These are phyloP conservation scores for Sebastes iracundus DNA, from an alignment of 2,797 vertebrate genomes.

Conservation along the genomic window DNA sequence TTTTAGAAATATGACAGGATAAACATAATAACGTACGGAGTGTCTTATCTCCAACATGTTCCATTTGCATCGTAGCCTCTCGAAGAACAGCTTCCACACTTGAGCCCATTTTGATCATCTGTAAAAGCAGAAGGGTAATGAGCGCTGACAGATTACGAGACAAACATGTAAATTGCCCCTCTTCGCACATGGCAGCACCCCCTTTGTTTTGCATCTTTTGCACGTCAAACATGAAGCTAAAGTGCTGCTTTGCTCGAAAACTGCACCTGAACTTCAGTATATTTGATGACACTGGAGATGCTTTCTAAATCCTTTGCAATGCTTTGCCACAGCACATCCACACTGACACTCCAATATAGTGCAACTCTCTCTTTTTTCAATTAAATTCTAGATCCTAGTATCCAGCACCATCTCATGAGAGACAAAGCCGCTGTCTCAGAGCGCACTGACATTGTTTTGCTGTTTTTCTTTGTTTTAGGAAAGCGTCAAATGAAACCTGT, in stretches of 20 bases:
- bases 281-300: neutral
- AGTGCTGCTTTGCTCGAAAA: neutral
- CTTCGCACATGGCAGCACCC: neutral
- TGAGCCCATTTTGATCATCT: conserved; percentile 84
- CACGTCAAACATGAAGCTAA: neutral
- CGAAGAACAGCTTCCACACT: conserved; percentile 81
- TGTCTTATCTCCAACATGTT: conserved; percentile 74
- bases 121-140: neutral
- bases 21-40: conserved; percentile 67
- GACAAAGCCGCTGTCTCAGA: neutral
- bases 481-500: neutral
- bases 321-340: neutral
- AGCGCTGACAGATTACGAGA: neutral
- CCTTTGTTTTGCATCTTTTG: neutral
- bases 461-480: neutral
- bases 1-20: neutral
- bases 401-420: neutral
- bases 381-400: neutral
- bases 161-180: neutral
- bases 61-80: conserved; percentile 76
- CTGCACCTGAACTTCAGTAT: neutral
- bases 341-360: neutral
- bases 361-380: neutral
- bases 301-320: neutral
- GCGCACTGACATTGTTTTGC: neutral